A percentile compares a stretch with the other conserved stretches of the same genome.
Conservation (phyloP, 2,888 invertebrate species). For the Dexiosoma caninum region DNA sequence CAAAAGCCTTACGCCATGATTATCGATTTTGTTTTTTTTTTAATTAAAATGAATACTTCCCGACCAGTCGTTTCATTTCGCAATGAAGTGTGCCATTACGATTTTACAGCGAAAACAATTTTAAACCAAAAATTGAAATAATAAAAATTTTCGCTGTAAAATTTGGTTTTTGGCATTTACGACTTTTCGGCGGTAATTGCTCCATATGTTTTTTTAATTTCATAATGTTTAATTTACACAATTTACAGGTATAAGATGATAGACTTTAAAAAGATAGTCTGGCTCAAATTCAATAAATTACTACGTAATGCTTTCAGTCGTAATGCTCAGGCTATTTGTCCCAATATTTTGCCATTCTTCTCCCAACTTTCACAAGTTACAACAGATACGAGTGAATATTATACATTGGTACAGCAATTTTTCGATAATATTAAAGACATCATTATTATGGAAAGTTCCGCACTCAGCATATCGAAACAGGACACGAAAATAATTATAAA, state of each 20-base stretch:
- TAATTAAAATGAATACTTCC: too few relatives aligned
- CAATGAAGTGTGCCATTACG: too few relatives aligned
- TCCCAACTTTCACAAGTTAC: slow-evolving; percentile 79
- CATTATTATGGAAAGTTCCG: slow-evolving; percentile 79
- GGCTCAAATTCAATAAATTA: slow-evolving; percentile 84
- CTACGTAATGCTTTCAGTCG: slow-evolving; percentile 86
- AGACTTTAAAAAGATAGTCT: slow-evolving; percentile 85
- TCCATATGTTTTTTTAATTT: background rate
- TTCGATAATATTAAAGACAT: slow-evolving; percentile 84
- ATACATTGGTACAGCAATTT: slow-evolving; percentile 82
- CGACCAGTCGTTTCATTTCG: too few relatives aligned
- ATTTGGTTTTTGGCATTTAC: too few relatives aligned
- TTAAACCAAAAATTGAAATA: too few relatives aligned
- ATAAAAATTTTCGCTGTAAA: too few relatives aligned
- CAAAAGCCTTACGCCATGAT: too few relatives aligned
- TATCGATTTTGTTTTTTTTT: too few relatives aligned
- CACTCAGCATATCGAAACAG: slow-evolving; percentile 77
- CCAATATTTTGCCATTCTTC: slow-evolving; percentile 87
- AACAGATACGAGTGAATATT: slow-evolving; percentile 68
- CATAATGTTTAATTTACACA: background rate
- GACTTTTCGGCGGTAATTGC: too few relatives aligned
- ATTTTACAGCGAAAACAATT: too few relatives aligned
- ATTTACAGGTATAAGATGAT: slow-evolving; percentile 78
- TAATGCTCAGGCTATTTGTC: slow-evolving; percentile 85
- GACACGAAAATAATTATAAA: slow-evolving; percentile 84